Base-by-base conservation (phyloP, 1,140 invertebrate species). In the Himalopsyche phryganea region DNA sequence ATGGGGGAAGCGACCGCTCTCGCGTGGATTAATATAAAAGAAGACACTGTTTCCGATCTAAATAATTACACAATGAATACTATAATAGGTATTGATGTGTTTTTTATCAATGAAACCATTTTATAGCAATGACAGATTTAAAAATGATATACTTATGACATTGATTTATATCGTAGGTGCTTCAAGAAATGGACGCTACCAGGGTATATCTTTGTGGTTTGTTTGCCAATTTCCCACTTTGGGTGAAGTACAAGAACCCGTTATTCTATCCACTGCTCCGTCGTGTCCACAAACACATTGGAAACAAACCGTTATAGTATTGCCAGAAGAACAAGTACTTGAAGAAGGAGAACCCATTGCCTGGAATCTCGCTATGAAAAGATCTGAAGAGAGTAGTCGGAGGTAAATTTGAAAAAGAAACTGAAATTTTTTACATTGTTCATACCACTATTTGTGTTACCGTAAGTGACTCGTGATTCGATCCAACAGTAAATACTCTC, bases 251-350 rank as follows among this genome's bases (percentile, higher is more conserved):
- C 64, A 64, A 3, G 58, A 68, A 11, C 65, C 68, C 9, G 75
- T 90, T n/a, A 70, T 76, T 7, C 80, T 93, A 41, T 86, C 84
- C 51, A 92, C 90, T 62, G 87, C 85, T 67, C 94, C 88, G 49
- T 79, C 78, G 59, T 83, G 83, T 66, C 80, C 81, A 59, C 79
- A 81, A 46, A 98, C 96, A 6, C 96, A 98, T 77, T 98, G 96
- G 96, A 98, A 98, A 74, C 97, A 98, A 75, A 97, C 95, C 1
- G 85, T 96, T 6, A 96, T 99, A 71, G 76, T 85, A 1, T 65
- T 86, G 32, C 83, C 83, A 7, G 69, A 80, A 49, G 77, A 79
- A 46, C 71, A 76, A 58, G 60, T 69, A 33, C 70, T 85, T 0
- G 82, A 85, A 54, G 68, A 76, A 65, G 76, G 75, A 0, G 80